Conservation (phyloP, 2,888 invertebrate genomes). For the Pterobdella sp. region DNA sequence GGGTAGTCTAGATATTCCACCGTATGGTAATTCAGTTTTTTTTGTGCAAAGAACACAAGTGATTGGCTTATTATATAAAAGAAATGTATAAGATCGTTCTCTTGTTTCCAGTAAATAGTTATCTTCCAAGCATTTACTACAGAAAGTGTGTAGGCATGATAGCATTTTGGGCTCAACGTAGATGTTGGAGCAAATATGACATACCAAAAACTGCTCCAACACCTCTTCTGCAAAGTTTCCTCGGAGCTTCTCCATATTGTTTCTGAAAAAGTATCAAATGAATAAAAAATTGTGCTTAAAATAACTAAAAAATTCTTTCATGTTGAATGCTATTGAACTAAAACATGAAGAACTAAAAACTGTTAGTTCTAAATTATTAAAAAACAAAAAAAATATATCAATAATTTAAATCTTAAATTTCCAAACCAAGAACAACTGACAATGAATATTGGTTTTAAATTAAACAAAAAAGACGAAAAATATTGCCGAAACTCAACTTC, state of each 20-base stretch:
- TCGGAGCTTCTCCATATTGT: neutral
- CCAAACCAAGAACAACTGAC: no score
- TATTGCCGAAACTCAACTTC: no score
- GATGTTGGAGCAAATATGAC: conserved; percentile 48
- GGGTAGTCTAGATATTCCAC: conserved; percentile 47
- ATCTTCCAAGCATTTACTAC: conserved; percentile 47
- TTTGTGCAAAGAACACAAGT: conserved; percentile 49
- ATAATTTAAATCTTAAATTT: no score
- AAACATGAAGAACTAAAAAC: no score
- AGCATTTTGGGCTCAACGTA: conserved; percentile 48
- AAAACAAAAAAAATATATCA: no score
- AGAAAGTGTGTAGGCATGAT: conserved; percentile 49
- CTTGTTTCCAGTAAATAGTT: conserved; percentile 45
- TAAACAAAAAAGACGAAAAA: no score
- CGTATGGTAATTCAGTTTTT: conserved; percentile 48
- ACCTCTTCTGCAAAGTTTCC: conserved; percentile 46
- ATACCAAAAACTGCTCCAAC: conserved; percentile 48
- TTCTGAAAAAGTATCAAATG: neutral
- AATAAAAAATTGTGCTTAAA: neutral
- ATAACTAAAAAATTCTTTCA: neutral
- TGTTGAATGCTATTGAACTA: neutral
- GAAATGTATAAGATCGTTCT: conserved; percentile 41
- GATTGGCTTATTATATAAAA: conserved; percentile 44
- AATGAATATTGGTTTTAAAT: no score
- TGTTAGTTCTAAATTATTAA: no score